Evolutionary conservation across 1,140 invertebrate genomes (phyloP).

Genomic region (Aphaenogaster rudis): DNA sequence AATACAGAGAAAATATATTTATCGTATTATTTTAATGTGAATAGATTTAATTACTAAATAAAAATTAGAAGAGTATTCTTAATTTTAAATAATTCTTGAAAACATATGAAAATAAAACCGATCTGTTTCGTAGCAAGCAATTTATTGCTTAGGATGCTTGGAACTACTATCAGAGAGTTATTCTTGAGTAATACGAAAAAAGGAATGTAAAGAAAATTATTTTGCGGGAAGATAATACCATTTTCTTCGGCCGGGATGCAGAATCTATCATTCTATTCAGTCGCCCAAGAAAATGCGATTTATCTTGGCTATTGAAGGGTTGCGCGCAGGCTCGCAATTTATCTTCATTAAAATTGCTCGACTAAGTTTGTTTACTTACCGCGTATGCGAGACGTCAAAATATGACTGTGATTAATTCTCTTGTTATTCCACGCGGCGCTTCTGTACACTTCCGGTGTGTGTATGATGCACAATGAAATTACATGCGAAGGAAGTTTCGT

Average conservation of each 20-base stretch:
- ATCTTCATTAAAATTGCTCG: slow-evolving; percentile 62
- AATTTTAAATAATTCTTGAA: slow-evolving; percentile 6
- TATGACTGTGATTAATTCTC: slow-evolving; percentile 57
- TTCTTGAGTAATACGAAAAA: not conserved
- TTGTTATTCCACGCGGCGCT: slow-evolving; percentile 35
- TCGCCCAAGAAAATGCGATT: slow-evolving; percentile 36
- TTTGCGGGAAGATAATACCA: not conserved
- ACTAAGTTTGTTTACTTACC: slow-evolving; percentile 58
- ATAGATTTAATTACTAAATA: slow-evolving; percentile 2
- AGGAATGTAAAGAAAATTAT: not conserved
- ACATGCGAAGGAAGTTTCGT: slow-evolving; percentile 29
- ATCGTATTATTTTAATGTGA: not conserved
- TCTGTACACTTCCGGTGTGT: slow-evolving; percentile 19
- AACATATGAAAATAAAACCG: not conserved
- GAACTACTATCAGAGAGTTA: not conserved
- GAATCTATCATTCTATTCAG: slow-evolving; percentile 45
- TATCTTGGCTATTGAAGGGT: slow-evolving; percentile 38
- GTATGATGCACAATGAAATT: slow-evolving; percentile 29
- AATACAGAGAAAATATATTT: not conserved
- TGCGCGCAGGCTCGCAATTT: slow-evolving; percentile 29
- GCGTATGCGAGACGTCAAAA: slow-evolving; percentile 57
- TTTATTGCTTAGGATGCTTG: not conserved
- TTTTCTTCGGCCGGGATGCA: not conserved
- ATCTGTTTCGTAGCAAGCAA: not conserved
- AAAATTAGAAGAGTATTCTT: not conserved